Evolutionary conservation across 2,888 invertebrate genomes (phyloP).

Genomic region (Amblyjoppa proteus): DNA sequence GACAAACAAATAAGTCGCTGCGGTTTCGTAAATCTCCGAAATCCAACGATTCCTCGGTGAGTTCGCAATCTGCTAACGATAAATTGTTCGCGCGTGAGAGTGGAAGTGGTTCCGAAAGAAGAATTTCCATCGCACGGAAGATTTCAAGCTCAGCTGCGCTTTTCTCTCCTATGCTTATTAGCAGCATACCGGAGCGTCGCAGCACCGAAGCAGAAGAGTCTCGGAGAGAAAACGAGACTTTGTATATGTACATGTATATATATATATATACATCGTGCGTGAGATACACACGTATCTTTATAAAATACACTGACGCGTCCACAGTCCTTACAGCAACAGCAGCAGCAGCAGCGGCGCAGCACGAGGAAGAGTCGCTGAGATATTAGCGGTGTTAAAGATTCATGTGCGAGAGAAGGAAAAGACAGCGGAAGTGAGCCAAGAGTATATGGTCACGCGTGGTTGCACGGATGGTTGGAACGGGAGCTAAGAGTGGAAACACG

Average conservation of each 20-base stretch:
- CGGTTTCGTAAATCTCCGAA: not conserved
- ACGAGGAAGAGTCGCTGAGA: constrained; percentile 49
- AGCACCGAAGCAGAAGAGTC: constrained; percentile 32
- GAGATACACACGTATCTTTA: not conserved
- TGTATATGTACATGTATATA: constrained; percentile 16
- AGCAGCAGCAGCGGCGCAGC: not conserved
- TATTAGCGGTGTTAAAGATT: constrained; percentile 47
- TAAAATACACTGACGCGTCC: constrained; percentile 33
- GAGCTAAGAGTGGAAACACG: constrained; percentile 72
- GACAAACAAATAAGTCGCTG: too few relatives aligned
- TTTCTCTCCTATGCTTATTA: constrained; percentile 54
- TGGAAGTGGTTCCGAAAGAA: constrained; percentile 55
- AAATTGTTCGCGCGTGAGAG: constrained; percentile 9
- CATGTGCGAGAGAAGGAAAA: constrained; percentile 59
- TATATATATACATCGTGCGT: not conserved
- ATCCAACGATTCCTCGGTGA: not conserved
- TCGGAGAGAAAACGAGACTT: constrained; percentile 55
- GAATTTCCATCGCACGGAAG: constrained; percentile 30
- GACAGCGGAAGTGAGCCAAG: constrained; percentile 77
- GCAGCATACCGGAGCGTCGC: constrained; percentile 48
- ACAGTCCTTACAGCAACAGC: constrained; percentile 29
- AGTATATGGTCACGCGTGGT: constrained; percentile 83
- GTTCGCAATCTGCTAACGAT: not conserved
- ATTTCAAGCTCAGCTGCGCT: constrained; percentile 59
- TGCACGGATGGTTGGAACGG: constrained; percentile 78